Conservation (phyloP, 2,888 invertebrate species). For the Theretra japonica region DNA sequence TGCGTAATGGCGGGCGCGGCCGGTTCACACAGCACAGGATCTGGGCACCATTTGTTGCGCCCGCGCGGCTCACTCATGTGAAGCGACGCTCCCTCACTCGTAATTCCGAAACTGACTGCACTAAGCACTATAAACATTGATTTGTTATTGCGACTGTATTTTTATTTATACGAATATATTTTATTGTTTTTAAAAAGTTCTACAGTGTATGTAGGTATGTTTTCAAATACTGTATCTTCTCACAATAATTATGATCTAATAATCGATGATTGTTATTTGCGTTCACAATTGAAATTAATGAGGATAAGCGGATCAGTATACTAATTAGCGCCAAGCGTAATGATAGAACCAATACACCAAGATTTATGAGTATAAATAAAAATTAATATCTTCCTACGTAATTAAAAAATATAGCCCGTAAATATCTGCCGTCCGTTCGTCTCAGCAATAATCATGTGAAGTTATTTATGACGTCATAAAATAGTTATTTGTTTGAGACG, state of each 20-base stretch:
- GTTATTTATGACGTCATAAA: constrained; percentile 21
- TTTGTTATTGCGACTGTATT: background rate
- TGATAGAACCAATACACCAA: background rate
- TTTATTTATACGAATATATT: background rate
- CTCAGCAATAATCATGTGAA: background rate
- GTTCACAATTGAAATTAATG: background rate
- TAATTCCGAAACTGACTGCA: constrained; percentile 23
- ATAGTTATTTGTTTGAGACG: constrained; percentile 24
- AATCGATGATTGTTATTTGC: background rate
- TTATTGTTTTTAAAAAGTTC: background rate
- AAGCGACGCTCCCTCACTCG: constrained; percentile 64
- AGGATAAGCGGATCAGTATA: background rate
- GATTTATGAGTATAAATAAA: background rate
- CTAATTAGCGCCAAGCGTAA: background rate
- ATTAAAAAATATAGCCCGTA: background rate
- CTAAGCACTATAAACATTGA: background rate
- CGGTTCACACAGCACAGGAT: constrained; percentile 78
- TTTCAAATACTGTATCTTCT: too few species aligned
- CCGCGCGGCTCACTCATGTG: constrained; percentile 65
- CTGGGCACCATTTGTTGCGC: constrained; percentile 81
- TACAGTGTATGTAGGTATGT: too few species aligned
- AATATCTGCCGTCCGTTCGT: background rate
- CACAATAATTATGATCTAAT: background rate
- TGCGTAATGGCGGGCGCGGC: constrained; percentile 61
- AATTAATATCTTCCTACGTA: background rate